Evolutionary conservation across 2,113 vertebrate genomes (phyloP).

Genomic region (Poicephalus meyeri): DNA sequence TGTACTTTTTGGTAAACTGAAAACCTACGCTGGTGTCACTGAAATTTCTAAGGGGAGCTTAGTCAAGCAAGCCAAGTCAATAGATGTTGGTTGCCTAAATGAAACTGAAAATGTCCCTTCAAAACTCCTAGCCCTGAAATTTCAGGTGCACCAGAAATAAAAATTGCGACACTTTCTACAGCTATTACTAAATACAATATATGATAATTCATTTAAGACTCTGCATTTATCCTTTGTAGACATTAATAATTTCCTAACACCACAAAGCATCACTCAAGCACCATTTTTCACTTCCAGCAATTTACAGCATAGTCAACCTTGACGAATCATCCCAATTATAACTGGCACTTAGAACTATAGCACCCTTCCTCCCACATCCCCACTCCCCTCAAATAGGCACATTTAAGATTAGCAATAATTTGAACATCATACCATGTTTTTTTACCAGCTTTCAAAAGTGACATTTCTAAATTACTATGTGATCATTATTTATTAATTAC

Average conservation of each 20-base stretch:
- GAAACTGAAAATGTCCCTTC: neutral
- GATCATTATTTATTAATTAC: neutral
- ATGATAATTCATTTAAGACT: neutral
- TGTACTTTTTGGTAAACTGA: neutral
- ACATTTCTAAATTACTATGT: neutral
- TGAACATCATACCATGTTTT: neutral
- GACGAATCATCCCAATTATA: slow-evolving; percentile 2
- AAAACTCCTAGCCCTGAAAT: neutral
- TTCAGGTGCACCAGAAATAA: neutral
- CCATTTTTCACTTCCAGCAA: neutral
- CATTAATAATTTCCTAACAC: neutral
- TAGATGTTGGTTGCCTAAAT: neutral
- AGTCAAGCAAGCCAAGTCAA: neutral
- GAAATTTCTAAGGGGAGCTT: neutral
- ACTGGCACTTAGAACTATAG: neutral
- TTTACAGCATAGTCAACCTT: neutral
- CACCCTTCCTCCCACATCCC: neutral
- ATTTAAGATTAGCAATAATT: neutral
- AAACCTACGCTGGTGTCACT: neutral
- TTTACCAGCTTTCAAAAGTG: neutral
- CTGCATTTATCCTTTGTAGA: slow-evolving; percentile 7
- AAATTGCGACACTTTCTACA: neutral
- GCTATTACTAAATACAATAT: neutral
- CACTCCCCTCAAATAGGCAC: neutral
- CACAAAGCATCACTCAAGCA: neutral